phyloP scores from a whole-genome alignment of 1,140 invertebrate genomes.

The Bombus cullumanus region DNA sequence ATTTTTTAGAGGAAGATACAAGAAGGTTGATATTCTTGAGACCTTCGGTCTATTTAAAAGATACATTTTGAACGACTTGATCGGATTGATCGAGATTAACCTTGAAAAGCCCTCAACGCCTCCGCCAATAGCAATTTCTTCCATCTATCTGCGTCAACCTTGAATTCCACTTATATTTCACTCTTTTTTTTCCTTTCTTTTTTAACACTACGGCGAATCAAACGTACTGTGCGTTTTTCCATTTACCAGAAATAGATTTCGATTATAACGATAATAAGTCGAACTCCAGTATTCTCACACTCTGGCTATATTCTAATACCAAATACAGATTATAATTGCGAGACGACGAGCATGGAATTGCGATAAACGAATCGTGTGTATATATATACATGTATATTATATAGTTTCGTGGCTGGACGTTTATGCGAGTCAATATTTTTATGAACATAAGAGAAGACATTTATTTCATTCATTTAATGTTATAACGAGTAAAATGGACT shows the following conservation, averaged over 20 bases:
- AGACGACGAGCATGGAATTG: background rate
- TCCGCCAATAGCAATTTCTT: background rate
- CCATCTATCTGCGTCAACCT: constrained; percentile 2
- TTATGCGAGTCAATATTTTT: background rate
- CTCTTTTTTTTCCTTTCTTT: too few relatives aligned
- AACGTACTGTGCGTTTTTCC: background rate
- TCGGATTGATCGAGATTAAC: constrained; percentile 6
- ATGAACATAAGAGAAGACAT: background rate
- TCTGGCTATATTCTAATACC: too few relatives aligned
- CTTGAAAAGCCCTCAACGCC: background rate
- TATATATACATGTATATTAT: background rate
- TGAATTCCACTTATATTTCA: background rate
- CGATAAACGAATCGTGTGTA: background rate
- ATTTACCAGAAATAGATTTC: background rate
- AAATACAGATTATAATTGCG: background rate
- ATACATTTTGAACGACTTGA: background rate
- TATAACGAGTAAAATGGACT: too few relatives aligned
- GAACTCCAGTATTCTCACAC: background rate
- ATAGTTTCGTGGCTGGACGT: background rate
- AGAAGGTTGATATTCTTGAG: background rate
- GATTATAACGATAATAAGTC: background rate
- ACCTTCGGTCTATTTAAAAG: background rate
- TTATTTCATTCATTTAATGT: background rate
- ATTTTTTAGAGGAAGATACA: background rate
- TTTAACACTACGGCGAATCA: background rate